Percentiles rank a stretch among this genome's conserved stretches.
phyloP scores from a whole-genome alignment of 2,797 vertebrate species.

The Parotocinclus haroldoi region DNA sequence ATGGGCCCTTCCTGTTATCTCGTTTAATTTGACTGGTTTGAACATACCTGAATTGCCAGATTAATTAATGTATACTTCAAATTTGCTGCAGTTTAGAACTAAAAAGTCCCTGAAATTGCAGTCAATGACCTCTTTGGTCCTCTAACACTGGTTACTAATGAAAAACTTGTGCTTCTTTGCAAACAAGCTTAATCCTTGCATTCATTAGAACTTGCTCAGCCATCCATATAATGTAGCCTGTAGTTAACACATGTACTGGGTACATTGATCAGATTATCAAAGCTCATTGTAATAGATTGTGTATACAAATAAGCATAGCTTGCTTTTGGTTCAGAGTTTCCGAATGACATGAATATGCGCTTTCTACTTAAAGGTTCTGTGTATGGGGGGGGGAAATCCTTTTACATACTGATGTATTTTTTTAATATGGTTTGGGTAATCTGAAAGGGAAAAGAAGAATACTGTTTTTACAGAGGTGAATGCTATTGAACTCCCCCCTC shows the following conservation, averaged over 20 bases:
- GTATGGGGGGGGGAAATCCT: slow-evolving; percentile 66
- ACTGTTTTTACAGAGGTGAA: slow-evolving; percentile 77
- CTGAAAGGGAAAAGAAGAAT: slow-evolving; percentile 73
- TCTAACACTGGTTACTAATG: slow-evolving; percentile 58
- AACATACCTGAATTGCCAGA: slow-evolving; percentile 14
- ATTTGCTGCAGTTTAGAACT: slow-evolving; percentile 47
- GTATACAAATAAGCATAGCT: slow-evolving; percentile 62
- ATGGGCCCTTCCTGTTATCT: neutral
- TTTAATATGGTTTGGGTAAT: slow-evolving; percentile 76
- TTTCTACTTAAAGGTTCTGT: slow-evolving; percentile 73
- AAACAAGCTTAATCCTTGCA: slow-evolving; percentile 48
- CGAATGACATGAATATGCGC: slow-evolving; percentile 62
- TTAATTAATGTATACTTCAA: slow-evolving; percentile 16
- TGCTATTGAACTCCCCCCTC: slow-evolving; percentile 60
- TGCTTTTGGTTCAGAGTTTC: slow-evolving; percentile 53
- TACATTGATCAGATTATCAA: slow-evolving; percentile 58
- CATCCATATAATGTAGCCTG: slow-evolving; percentile 52
- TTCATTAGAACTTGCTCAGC: slow-evolving; percentile 59
- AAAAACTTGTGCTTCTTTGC: slow-evolving; percentile 45
- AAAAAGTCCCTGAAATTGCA: slow-evolving; percentile 51
- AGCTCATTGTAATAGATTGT: slow-evolving; percentile 62
- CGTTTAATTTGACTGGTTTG: slow-evolving; percentile 5
- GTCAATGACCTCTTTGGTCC: slow-evolving; percentile 55
- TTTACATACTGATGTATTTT: slow-evolving; percentile 82
- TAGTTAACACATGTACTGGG: slow-evolving; percentile 61